Percentiles rank a stretch among this genome's conserved stretches.
Evolutionary conservation across 2,888 invertebrate species (phyloP).

Genomic region (Micoletzkya japonica): DNA sequence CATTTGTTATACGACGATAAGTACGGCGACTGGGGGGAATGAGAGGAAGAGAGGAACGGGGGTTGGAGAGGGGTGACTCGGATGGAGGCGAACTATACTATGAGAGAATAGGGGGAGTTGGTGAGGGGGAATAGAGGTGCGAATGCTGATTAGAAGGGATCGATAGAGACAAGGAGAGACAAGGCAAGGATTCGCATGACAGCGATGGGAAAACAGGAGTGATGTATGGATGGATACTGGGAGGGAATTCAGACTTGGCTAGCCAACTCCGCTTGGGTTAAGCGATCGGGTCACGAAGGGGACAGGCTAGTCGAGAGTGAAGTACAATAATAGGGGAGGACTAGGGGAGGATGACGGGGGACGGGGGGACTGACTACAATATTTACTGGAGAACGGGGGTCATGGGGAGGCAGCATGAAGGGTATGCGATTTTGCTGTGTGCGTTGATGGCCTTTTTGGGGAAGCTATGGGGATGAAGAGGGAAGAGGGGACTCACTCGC

Average conservation of each 20-base stretch:
- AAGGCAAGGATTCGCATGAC: no score
- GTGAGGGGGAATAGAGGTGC: neutral
- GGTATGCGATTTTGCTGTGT: neutral
- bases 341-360: neutral
- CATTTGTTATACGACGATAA: neutral
- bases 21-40: neutral
- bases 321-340: neutral
- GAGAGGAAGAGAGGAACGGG: neutral
- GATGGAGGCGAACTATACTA: no score
- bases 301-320: neutral
- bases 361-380: neutral
- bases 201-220: no score
- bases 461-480: constrained; percentile 1
- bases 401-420: no score
- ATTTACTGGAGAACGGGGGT: neutral
- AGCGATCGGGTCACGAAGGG: no score
- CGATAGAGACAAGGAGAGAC: no score
- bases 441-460: neutral
- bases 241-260: neutral
- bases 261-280: no score
- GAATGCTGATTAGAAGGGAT: no score
- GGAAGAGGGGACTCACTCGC: neutral
- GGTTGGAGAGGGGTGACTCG: neutral
- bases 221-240: neutral
- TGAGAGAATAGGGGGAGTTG: neutral